Base-by-base conservation (phyloP, 1,140 invertebrate genomes). In the Fopius arisanus region DNA sequence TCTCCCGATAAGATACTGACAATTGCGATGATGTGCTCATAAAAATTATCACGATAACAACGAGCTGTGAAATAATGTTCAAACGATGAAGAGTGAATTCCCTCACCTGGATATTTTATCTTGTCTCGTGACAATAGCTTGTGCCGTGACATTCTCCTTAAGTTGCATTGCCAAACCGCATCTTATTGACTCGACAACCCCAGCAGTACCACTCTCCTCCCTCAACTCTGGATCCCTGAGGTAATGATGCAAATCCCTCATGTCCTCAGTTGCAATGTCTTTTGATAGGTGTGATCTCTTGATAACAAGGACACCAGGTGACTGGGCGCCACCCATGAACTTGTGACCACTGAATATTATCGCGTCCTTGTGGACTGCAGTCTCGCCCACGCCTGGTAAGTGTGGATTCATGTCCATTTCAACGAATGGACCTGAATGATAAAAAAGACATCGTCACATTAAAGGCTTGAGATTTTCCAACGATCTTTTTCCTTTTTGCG, bases 341-440 rank as follows among this genome's bases (percentile, higher is more conserved):
- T 97, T 97, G 87, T 97, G 96, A 37, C 94, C 93, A 28, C 96
- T 96, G 81, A 97, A 96, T 83, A 96, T 97, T 54, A 97, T 90
- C 0, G 95, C 96, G 88, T 98, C 96, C 83, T 97, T 97, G 83
- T 92, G 91, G 4, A 93, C 92, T 67, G 92, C 89, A 28, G 91
- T 90, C 77, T 92, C 90, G 66, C 91, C 89, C 28, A 93, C 92
- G 29, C 91, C 91, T 2, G 91, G 88, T 63, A 93, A 84, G 72
- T 90, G 85, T 2, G 96, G 95, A 83, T 97, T 97, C 95, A 97
- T 96, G 79, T 96, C 93, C 74, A 97, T 91, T 43, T 90, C 89
- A 0, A 93, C 89, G 79, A 94, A 95, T 0, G 96, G 95, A 1
- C 94, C 96, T 90, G 84, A 43, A 5, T 16, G 85, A 87, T 54